These are phyloP conservation scores for Cryptoblepharus egeriae DNA, from an alignment of 2,797 vertebrate genomes.

Conservation along the genomic window DNA sequence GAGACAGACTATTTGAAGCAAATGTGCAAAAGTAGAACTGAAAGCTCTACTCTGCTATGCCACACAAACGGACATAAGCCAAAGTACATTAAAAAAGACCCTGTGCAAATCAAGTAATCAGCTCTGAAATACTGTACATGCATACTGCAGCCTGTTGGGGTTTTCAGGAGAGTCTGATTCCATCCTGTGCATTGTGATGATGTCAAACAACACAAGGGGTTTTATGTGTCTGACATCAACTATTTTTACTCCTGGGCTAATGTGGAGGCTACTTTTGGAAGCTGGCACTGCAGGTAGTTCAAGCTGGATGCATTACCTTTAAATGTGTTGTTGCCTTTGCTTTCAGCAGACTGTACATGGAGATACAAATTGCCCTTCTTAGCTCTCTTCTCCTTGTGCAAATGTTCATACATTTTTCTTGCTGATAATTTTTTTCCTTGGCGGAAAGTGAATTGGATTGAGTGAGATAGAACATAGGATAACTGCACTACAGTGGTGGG, in stretches of 20 bases:
- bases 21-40: conserved; percentile 3
- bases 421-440: neutral
- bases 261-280: neutral
- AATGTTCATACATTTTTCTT: neutral
- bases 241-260: neutral
- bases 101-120: neutral
- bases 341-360: neutral
- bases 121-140: neutral
- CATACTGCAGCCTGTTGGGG: too few relatives aligned
- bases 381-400: neutral
- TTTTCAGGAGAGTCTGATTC: neutral
- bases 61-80: neutral
- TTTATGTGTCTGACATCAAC: neutral
- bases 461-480: neutral
- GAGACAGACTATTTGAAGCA: neutral
- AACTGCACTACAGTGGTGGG: neutral
- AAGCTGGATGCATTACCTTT: neutral
- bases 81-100: neutral
- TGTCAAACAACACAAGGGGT: neutral
- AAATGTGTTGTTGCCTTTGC: neutral
- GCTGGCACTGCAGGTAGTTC: neutral
- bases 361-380: neutral
- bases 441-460: neutral
- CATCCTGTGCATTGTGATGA: neutral
- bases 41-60: neutral